These are phyloP conservation scores for Neelides folsomi DNA, from an alignment of 2,888 invertebrate genomes.

Conservation along the genomic window DNA sequence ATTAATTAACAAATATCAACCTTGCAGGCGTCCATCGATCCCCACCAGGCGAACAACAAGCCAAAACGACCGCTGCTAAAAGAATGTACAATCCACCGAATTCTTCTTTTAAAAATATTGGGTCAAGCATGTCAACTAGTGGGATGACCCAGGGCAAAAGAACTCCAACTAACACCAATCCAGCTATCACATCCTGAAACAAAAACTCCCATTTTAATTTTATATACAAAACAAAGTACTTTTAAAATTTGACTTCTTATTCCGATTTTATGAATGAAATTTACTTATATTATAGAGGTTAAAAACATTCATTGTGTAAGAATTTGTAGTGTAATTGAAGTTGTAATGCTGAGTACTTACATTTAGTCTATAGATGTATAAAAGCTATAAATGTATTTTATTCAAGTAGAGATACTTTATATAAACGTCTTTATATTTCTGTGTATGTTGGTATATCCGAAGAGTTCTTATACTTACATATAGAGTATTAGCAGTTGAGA, in stretches of 20 bases:
- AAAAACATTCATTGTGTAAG: too few relatives aligned
- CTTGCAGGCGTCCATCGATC: constrained; percentile 82
- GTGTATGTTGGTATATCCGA: too few relatives aligned
- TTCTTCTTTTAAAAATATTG: constrained; percentile 50
- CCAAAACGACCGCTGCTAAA: constrained; percentile 56
- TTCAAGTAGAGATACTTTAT: too few relatives aligned
- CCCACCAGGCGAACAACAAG: constrained; percentile 51
- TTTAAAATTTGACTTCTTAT: neutral
- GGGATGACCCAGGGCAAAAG: constrained; percentile 62
- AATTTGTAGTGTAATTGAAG: too few relatives aligned
- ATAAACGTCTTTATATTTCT: too few relatives aligned
- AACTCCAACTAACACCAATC: constrained; percentile 52
- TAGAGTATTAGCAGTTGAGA: too few relatives aligned
- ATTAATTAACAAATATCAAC: constrained; percentile 39
- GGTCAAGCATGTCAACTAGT: constrained; percentile 58
- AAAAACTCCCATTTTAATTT: constrained; percentile 12
- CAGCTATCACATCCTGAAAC: constrained; percentile 68
- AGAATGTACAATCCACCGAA: constrained; percentile 22
- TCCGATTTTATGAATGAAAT: neutral
- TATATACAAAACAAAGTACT: constrained; percentile 8
- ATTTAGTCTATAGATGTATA: too few relatives aligned
- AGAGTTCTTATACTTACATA: too few relatives aligned
- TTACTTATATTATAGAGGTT: too few relatives aligned
- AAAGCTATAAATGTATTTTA: too few relatives aligned
- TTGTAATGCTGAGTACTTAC: too few relatives aligned